Conservation (phyloP, 2,888 invertebrate species). For the Oligia fasciuncula region DNA sequence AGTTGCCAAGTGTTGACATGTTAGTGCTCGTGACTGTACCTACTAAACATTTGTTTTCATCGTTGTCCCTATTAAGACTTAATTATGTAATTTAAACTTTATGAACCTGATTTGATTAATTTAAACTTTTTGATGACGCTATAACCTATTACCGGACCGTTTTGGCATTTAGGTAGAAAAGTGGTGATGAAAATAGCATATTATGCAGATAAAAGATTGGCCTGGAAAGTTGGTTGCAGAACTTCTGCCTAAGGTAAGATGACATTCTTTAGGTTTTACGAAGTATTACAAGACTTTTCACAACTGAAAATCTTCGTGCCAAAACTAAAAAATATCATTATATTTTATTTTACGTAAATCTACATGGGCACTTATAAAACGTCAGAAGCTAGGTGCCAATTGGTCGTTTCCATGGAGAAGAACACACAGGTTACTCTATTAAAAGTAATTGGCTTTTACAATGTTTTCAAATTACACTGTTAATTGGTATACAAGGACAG, state of each 20-base stretch:
- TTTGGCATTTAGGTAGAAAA: not conserved
- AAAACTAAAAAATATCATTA: not conserved
- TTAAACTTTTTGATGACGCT: conserved; percentile 3
- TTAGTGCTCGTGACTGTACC: no score
- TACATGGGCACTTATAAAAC: not conserved
- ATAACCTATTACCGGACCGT: not conserved
- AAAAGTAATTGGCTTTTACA: no score
- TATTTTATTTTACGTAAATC: not conserved
- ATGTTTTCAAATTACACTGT: not conserved
- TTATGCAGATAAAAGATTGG: not conserved
- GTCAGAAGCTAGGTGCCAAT: not conserved
- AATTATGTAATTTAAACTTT: conserved; percentile 11
- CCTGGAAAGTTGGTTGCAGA: not conserved
- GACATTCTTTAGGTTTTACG: not conserved
- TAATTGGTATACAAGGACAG: not conserved
- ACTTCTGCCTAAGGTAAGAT: not conserved
- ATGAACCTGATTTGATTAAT: conserved; percentile 3
- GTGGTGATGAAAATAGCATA: not conserved
- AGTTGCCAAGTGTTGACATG: no score
- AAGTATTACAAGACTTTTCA: not conserved
- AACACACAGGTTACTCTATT: not conserved
- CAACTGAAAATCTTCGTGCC: not conserved
- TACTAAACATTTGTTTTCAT: conserved; percentile 6
- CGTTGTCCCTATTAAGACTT: not conserved
- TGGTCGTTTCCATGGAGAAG: not conserved